Base-by-base conservation (phyloP, 2,113 vertebrate species). In the Drymodes brunneopygia region DNA sequence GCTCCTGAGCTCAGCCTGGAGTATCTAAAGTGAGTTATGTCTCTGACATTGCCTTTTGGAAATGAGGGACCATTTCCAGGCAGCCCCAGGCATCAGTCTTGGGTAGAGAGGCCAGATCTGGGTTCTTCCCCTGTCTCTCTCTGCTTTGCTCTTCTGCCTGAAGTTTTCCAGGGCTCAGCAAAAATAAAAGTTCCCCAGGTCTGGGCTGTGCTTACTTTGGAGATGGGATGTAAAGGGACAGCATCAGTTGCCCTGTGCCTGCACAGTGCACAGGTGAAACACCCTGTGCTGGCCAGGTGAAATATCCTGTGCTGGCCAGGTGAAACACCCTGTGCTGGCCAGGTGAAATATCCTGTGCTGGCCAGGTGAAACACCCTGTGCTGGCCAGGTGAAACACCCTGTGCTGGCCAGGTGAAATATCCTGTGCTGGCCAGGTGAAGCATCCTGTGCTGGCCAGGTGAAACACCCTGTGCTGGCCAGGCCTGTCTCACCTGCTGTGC, bases 231-330 rank as follows among this genome's bases (percentile, higher is more conserved):
- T 3, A 10, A 9, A 42, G 27, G 40, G 13, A 20, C 19, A 42
- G 21, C 27, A 23, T 6, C 38, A 8, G 23, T 8, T 57, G 31
- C 36, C 23, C 38, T 10, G 13, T 24, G 45, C 14, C n/a, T 25
- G 29, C 6, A 0, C 14, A n/a, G 18, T 0, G 5, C 4, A 8
- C n/a, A 23, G 45, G 29, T 0, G 3, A 36, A 31, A 3, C 28
- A 9, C 4, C 56, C 56, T 4, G 33, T n/a, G 33, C 56, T 57
- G 56, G 56, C 29, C 61, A 36, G 45, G 45, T 48, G 10, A 11
- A 2, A 2, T 12, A 11, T 1, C 15, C 47, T 1, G 1, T 18
- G 16, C 23, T 45, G 35, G 15, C 31, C 58, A 31, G 44, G 35
- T 28, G 44, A 31, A 3, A 2, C 22, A 7, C 0, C 31, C 42